Conservation (phyloP, 2,888 invertebrate genomes). For the Meliscaeva auricollis region DNA sequence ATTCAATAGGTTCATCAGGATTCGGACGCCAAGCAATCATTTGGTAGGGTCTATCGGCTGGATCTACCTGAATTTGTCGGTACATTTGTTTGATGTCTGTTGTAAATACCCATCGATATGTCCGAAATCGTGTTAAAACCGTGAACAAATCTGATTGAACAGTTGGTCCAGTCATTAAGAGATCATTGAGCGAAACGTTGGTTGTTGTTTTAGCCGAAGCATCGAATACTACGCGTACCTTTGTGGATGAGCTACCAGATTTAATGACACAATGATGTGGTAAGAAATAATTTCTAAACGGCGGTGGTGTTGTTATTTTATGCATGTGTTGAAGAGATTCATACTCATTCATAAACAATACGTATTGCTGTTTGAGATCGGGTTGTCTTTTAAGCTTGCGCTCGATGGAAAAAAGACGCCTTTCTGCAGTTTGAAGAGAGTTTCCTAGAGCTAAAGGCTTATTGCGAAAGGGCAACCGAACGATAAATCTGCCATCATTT, state of each 20-base stretch:
- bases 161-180: slow-evolving; percentile 24
- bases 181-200: slow-evolving; percentile 25
- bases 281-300: slow-evolving; percentile 7
- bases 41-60: background rate
- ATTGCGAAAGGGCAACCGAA: slow-evolving; percentile 20
- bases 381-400: slow-evolving; percentile 1
- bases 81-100: slow-evolving; percentile 15
- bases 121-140: background rate
- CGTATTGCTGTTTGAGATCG: background rate
- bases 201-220: slow-evolving; percentile 49
- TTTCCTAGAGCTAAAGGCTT: slow-evolving; percentile 32
- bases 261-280: slow-evolving; percentile 40
- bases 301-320: background rate
- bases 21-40: background rate
- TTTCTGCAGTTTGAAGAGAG: slow-evolving; percentile 25
- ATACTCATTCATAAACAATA: slow-evolving; percentile 11
- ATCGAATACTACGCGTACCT: slow-evolving; percentile 25
- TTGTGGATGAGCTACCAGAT: slow-evolving; percentile 18
- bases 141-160: slow-evolving; percentile 39
- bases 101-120: background rate
- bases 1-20: background rate
- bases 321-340: background rate
- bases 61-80: background rate
- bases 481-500: slow-evolving; percentile 5
- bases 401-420: slow-evolving; percentile 29